Base-by-base conservation (phyloP, 1,140 invertebrate species). In the Teleogryllus occipitalis region DNA sequence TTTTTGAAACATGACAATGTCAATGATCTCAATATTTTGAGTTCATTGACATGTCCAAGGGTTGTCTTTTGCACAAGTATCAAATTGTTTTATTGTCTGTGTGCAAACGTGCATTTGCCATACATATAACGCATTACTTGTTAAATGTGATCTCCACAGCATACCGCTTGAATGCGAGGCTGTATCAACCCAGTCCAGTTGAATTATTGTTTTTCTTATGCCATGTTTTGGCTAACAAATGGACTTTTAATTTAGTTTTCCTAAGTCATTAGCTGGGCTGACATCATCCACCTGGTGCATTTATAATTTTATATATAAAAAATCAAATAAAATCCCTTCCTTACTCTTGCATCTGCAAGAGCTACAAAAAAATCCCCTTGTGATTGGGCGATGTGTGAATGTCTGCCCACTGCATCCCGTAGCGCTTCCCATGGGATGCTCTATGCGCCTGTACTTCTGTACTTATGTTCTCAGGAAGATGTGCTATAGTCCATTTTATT, bases 261-360 rank as follows among this genome's bases (percentile, higher is more conserved):
- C 54, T 65, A 65, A 65, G 54, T 65, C 54, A 39, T 39, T 39
- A 10, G 54, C 18, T 18, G 54, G 54, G 18, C 54, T 65, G 54
- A 10, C 54, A 65, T 65, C 54, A 65, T 39, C 27, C 27, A 18
- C 54, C 10, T 65, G 54, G 54, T 65, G 54, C 54, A 65, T 65
- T 65, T 65, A 65, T 65, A 65, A 65, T 65, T 65, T 65, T 65
- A 65, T 65, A 65, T 65, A 14, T 65, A 65, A 65, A 65, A 65
- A 65, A 65, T n/a, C 54, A 10, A 65, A 65, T 14, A 65, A 65
- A 65, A 65, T 65, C 54, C 54, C 18, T 65, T 65, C 54, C 54
- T 65, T 18, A 10, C 18, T 14, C 10, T 65, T 65, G 54, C 10
- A 65, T 65, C 18, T 65, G 18, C 18, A 65, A 7, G 18, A 18